Evolutionary conservation across 2,888 invertebrate genomes (phyloP), one percentile per base, ranked within the genome.

Genomic region (Phaedon cochleariae): DNA sequence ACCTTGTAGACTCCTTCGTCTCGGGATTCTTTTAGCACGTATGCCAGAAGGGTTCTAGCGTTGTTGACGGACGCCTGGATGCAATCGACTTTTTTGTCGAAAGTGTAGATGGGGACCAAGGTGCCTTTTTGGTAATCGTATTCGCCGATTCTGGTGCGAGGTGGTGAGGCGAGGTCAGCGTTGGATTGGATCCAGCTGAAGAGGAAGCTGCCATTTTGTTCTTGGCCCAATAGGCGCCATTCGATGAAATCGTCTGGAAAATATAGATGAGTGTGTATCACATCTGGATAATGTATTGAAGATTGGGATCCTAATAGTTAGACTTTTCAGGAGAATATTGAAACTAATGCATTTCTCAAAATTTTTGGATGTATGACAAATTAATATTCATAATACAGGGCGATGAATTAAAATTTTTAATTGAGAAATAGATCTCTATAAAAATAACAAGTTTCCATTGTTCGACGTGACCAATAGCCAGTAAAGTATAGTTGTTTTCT

Each of bases 161-260:
- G 76, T 0, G 77, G 51, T 74, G 45, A 63, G 26, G 7, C 49
- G 34, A 41, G 64, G 58, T 64, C 58, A 70, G 65, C 65, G 59
- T 69, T 71, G 5, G 74, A 70, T 69, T 81, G 78, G 2, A 78
- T 74, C 92, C 93, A 94, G 22, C 90, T 88, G 31, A 93, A 85
- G 26, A 94, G 80, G 76, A 93, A 85, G 0, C 88, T 88, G 1
- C 92, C 92, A 81, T 93, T 90, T 81, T 90, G 90, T 79, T 94
- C 94, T 82, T 94, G 93, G 0, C 94, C 93, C 70, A 94, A 83
- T 61, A 94, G 85, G 64, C 92, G 89, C 92, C 93, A 93, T 85
- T 93, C 92, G 71, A 89, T 87, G 0, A 91, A 90, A 79, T 87
- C 87, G 70, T 87, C 90, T 90, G 81, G 53, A 73, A 72, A 45